Evolutionary conservation across 1,140 invertebrate species (phyloP).

Genomic region (Cydia splendana): DNA sequence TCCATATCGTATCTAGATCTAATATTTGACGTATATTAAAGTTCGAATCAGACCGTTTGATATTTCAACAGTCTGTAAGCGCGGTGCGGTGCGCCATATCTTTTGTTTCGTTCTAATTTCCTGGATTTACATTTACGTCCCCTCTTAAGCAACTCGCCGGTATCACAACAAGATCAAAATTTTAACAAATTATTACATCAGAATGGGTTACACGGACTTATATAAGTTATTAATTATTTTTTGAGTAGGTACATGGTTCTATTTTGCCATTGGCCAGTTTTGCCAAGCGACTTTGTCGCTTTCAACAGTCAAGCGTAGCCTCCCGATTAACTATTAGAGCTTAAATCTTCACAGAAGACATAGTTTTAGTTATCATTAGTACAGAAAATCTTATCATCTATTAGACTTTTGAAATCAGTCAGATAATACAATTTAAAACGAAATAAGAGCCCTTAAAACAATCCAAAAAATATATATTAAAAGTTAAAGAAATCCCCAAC

Average conservation of each 20-base stretch:
- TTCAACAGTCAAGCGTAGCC: conserved; percentile 20
- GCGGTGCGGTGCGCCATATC: no score
- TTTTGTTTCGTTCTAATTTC: no score
- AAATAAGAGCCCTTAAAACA: background rate
- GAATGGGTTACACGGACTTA: no score
- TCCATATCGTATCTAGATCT: no score
- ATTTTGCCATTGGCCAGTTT: background rate
- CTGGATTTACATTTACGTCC: no score
- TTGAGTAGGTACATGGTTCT: background rate
- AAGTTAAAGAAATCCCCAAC: no score
- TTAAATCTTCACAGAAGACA: conserved; percentile 34
- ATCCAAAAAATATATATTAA: background rate
- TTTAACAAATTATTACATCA: no score
- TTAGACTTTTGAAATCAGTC: conserved; percentile 25
- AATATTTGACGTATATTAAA: no score
- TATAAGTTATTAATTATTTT: background rate
- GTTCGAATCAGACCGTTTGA: no score
- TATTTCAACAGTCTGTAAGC: background rate
- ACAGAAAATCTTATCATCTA: conserved; percentile 7
- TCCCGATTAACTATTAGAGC: conserved; percentile 25
- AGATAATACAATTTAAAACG: background rate
- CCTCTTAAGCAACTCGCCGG: no score
- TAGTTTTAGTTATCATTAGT: conserved; percentile 29
- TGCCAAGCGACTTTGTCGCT: background rate
- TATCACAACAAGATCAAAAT: no score